Evolutionary conservation across 2,797 vertebrate species (phyloP).

Genomic region (Streptopelia turtur): DNA sequence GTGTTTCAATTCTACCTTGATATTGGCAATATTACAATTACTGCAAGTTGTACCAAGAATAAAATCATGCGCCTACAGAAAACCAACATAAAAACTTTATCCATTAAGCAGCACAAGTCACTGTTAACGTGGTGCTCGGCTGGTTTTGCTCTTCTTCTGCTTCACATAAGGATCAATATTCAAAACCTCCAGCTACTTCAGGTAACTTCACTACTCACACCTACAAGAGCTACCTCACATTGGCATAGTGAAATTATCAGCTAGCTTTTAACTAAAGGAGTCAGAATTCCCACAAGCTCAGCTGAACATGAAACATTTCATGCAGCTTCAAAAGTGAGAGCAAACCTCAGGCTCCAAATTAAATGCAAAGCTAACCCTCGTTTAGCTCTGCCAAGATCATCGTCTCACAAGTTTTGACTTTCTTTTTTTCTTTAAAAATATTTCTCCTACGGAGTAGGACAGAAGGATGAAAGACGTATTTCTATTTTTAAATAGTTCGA

Average conservation of each 20-base stretch:
- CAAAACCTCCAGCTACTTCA: neutral
- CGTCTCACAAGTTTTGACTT: neutral
- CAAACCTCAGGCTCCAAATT: neutral
- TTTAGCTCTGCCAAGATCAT: neutral
- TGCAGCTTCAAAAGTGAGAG: neutral
- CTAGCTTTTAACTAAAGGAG: neutral
- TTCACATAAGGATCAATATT: neutral
- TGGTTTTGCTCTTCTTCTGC: neutral
- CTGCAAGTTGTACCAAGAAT: neutral
- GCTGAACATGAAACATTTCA: neutral
- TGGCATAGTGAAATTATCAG: neutral
- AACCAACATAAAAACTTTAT: neutral
- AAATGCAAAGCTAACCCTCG: neutral
- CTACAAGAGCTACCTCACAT: neutral
- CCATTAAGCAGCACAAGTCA: neutral
- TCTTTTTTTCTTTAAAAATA: neutral
- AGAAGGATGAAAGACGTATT: slow-evolving; percentile 35
- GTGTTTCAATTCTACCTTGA: neutral
- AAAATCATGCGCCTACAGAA: neutral
- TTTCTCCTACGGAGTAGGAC: neutral
- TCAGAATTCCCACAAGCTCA: neutral
- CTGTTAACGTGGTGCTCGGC: neutral
- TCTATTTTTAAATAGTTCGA: slow-evolving; percentile 61
- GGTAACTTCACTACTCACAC: neutral
- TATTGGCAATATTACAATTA: neutral